A percentile compares a stretch with the other conserved stretches of the same genome.
These are phyloP conservation scores for Sander lucioperca DNA, from an alignment of 2,113 vertebrate genomes.

Conservation along the genomic window DNA sequence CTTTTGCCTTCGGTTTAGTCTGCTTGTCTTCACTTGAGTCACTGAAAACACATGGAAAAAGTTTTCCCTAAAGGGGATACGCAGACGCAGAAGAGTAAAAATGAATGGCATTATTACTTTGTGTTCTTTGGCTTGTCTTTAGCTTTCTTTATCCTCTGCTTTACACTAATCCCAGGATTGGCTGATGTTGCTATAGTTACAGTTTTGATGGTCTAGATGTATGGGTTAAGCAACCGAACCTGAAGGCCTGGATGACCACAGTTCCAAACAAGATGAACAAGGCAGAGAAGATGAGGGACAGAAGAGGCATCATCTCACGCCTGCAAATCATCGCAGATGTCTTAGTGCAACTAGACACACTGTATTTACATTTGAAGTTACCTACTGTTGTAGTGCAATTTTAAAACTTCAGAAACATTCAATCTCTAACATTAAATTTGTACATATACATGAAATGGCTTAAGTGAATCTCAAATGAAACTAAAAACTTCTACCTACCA, in stretches of 20 bases:
- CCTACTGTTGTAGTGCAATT: too few relatives aligned
- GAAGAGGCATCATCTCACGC: slow-evolving; percentile 97
- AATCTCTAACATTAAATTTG: too few relatives aligned
- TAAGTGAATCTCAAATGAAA: neutral
- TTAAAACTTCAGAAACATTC: too few relatives aligned
- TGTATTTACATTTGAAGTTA: neutral
- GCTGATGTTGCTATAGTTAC: slow-evolving; percentile 20
- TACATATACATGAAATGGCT: neutral
- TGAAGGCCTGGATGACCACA: slow-evolving; percentile 95
- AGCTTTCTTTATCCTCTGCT: neutral
- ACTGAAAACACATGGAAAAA: slow-evolving; percentile 75
- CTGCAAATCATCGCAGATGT: slow-evolving; percentile 75
- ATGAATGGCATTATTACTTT: neutral
- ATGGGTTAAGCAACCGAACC: slow-evolving; percentile 81
- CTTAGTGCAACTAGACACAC: neutral
- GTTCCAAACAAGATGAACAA: slow-evolving; percentile 98
- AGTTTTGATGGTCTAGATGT: neutral
- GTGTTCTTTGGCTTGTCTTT: neutral
- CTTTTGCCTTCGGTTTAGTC: slow-evolving; percentile 87
- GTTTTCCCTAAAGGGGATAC: neutral
- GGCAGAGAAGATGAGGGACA: slow-evolving; percentile 95
- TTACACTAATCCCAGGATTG: neutral
- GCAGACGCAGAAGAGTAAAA: neutral
- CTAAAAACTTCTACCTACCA: slow-evolving; percentile 83
- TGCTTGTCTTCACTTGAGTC: slow-evolving; percentile 92